Evolutionary conservation across 2,888 invertebrate species (phyloP).

Genomic region (Agonum fuliginosum): DNA sequence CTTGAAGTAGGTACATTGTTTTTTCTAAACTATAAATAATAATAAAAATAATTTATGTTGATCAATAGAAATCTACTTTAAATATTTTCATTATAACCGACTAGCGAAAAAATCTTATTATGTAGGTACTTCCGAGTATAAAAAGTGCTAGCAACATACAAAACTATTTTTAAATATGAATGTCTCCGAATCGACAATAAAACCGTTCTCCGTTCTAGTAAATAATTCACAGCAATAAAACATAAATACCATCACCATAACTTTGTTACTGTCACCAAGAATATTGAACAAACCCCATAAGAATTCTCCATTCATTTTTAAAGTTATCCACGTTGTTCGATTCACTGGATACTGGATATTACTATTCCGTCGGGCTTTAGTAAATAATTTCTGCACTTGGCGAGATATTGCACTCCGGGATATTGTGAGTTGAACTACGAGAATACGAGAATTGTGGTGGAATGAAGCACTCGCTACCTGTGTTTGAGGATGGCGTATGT

Average conservation of each 20-base stretch:
- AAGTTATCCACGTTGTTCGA: slow-evolving; percentile 18
- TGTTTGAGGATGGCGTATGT: neutral
- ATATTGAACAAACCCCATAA: slow-evolving; percentile 5
- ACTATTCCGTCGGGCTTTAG: slow-evolving; percentile 21
- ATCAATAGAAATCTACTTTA: no score
- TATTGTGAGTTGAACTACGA: slow-evolving; percentile 19
- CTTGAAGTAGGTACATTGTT: no score
- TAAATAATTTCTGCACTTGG: slow-evolving; percentile 39
- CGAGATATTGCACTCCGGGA: slow-evolving; percentile 2
- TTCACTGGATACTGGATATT: slow-evolving; percentile 1
- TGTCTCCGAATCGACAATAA: no score
- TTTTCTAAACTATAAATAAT: no score
- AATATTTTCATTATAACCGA: no score
- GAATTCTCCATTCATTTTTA: slow-evolving; percentile 38
- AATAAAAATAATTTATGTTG: no score
- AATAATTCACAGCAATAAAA: neutral
- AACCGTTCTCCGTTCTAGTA: no score
- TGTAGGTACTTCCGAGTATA: no score
- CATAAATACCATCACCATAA: neutral
- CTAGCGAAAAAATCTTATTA: no score
- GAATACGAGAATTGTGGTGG: neutral
- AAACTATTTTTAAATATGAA: no score
- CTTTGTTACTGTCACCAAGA: slow-evolving; percentile 18
- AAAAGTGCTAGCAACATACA: no score
- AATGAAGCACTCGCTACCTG: neutral